These are phyloP conservation scores for Petrocephalus sullivani DNA, from an alignment of 2,797 vertebrate genomes.

Conservation along the genomic window DNA sequence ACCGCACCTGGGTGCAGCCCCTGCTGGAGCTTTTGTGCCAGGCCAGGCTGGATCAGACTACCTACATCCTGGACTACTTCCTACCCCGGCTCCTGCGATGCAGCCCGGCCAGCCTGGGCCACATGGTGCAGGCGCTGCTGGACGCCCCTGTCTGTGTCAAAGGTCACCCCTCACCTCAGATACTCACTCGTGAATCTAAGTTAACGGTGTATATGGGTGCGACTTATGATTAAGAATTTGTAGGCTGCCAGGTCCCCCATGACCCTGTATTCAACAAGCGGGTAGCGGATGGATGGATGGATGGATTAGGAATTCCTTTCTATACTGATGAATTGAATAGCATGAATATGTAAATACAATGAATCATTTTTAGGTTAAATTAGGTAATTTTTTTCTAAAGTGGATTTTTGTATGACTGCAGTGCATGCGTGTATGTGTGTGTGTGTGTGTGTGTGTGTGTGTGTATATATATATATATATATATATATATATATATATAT, in stretches of 20 bases:
- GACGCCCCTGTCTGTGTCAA: constrained; percentile 37
- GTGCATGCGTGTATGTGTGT: too few species aligned
- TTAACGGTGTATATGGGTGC: background rate
- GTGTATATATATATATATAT: too few species aligned
- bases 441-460: too few species aligned
- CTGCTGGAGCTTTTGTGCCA: constrained; percentile 79
- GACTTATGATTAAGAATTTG: background rate
- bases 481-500: too few species aligned
- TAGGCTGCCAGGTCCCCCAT: background rate
- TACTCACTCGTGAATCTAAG: background rate
- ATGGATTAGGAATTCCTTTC: background rate
- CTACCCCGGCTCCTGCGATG: constrained; percentile 84
- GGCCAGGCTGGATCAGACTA: constrained; percentile 75
- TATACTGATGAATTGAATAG: background rate
- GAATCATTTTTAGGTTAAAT: background rate
- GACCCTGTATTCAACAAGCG: background rate
- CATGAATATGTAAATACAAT: background rate
- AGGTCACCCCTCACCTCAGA: constrained; percentile 38
- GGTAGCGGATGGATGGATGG: background rate
- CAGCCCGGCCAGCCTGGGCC: constrained; percentile 76
- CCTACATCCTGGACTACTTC: constrained; percentile 87
- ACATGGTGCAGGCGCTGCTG: constrained; percentile 84
- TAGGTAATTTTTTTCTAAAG: background rate
- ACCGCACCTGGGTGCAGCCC: constrained; percentile 82
- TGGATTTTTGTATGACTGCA: background rate